Evolutionary conservation across 2,888 invertebrate species (phyloP), one percentile per base, ranked within the genome.

Genomic region (Raillietiella orientalis): DNA sequence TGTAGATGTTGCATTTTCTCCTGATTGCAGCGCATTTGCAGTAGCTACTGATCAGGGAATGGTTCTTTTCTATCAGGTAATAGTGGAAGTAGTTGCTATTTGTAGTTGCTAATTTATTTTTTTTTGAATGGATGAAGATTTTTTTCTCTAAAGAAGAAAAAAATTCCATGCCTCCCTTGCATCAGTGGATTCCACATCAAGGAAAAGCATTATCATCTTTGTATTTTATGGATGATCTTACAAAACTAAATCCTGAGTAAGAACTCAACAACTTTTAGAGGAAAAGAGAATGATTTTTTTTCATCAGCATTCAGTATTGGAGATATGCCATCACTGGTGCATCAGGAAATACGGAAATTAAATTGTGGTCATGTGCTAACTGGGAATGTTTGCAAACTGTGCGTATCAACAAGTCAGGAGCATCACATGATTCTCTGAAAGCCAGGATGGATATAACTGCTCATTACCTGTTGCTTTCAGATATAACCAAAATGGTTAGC

Each of bases 311-410:
- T 9, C 63, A 69, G 41, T 82, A 84, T 47, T 93, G 93, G 90
- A 82, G 82, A 46, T 84, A 70, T 48, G 82, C 75, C 0, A 59
- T 90, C 21, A 87, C 90, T 1, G 79, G 79, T 2, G 67, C 77
- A 1, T 66, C 70, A 33, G 62, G 72, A 43, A 87, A 87, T 49
- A 65, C 72, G 0, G 72, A 74, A 38, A 52, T 90, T 27, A 87
- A 84, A 48, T 51, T 69, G 24, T 90, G 87, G 84, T 75, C 77
- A 5, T 90, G 87, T 46, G 75, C 84, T 41, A 59, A 71, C 0
- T 93, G 93, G 93, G 58, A 59, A 24, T 87, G 87, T 40, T 51
- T 87, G n/a, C 90, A 82, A 44, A 75, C 66, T 1, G 59, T 79
- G 19, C 57, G 55, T 16, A 69, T 77, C 39, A 46, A 55, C 2